Base-by-base conservation (phyloP, 2,888 invertebrate genomes). In the Agriopis leucophaearia region DNA sequence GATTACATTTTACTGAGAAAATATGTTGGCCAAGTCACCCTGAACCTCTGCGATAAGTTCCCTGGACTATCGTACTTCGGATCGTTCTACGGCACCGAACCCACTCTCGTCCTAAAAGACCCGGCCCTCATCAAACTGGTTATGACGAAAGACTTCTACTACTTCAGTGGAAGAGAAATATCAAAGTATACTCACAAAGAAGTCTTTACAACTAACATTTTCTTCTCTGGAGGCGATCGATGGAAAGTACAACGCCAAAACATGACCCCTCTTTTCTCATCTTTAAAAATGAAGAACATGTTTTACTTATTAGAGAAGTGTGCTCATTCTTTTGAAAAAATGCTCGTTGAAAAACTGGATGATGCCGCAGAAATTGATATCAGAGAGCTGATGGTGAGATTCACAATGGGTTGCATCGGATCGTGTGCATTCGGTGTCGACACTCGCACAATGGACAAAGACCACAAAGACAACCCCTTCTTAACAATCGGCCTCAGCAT, bases 281-380 rank as follows among this genome's bases (percentile, higher is more conserved):
- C 88, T 0, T 76, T 85, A 0, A 91, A 90, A 72, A 88, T 91
- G 82, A 90, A 84, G 68, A 88, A 81, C 15, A 92, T 91, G 91
- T 92, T 90, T 57, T 75, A 84, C 66, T 70, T 90, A 10, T 84
- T 91, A 8, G 79, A 82, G 56, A 80, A 83, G 8, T 86, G 86
- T 58, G 65, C 81, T 0, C 59, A 73, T 9, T 72, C 70, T 0
- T 82, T 88, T 3, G 88, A 90, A 48, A 75, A 71, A 0, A 67
- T 87, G 59, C 73, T 91, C 0, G 81, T 83, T 15, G 69, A 81
- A 7, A 80, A 82, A 57, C 64, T 72, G 3, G 66, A 71, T 13
- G 51, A 38, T 4, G 71, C 70, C 0, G 72, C 77, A 0, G 73
- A 72, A 0, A 48, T 86, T 0, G 87, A 91, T 45, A 75, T 74